phyloP scores from a whole-genome alignment of 2,888 invertebrate species.

The Ditylenchus weischeri region DNA sequence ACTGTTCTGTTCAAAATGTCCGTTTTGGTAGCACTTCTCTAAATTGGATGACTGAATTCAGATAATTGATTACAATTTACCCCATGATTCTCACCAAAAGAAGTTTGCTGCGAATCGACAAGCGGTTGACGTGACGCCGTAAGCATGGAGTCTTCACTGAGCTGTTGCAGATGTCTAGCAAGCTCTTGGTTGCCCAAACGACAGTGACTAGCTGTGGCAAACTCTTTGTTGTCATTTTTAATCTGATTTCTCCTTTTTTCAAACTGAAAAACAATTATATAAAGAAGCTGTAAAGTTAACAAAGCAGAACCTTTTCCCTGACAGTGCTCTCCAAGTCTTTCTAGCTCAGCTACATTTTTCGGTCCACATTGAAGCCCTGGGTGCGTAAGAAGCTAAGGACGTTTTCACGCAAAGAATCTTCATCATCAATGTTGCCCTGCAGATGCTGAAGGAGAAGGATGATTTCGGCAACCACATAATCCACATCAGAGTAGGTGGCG shows the following conservation, averaged over 20 bases:
- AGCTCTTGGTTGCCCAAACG: not conserved
- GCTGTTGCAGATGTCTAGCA: not conserved
- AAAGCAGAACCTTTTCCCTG: not conserved
- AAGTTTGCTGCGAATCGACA: not conserved
- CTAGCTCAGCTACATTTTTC: not conserved
- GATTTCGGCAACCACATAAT: not conserved
- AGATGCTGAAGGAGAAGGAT: not conserved
- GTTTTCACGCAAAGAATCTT: conserved; percentile 3
- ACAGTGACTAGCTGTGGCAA: not conserved
- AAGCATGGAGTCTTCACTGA: conserved; percentile 1
- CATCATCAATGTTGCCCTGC: not conserved
- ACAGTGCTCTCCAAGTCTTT: not conserved
- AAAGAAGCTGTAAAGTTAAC: not conserved
- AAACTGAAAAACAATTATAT: not conserved
- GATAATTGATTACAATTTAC: not conserved
- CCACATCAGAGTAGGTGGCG: not conserved
- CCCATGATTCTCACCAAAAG: not conserved
- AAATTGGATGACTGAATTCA: not conserved
- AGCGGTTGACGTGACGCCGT: not conserved
- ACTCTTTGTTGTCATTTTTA: not conserved
- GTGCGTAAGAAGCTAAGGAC: not conserved
- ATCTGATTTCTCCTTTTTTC: not conserved
- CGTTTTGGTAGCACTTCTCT: not conserved
- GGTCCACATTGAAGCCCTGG: not conserved
- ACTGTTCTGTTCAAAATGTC: conserved; percentile 9